Evolutionary conservation across 2,113 vertebrate genomes (phyloP).

Genomic region (Coryphaenoides rupestris): DNA sequence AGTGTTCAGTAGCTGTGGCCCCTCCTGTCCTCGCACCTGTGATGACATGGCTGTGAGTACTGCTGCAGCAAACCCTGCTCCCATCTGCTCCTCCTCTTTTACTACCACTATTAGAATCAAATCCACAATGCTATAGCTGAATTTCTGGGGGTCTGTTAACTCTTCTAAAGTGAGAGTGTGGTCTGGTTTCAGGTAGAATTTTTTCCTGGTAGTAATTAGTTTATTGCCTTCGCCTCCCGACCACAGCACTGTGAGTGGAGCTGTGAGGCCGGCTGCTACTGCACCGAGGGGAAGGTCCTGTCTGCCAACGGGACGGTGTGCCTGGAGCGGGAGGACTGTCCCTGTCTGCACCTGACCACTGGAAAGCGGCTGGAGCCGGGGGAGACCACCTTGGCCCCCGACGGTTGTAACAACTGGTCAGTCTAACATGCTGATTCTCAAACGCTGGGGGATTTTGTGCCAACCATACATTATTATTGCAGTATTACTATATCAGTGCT

Average conservation of each 20-base stretch:
- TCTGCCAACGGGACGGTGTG: constrained; percentile 70
- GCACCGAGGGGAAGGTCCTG: constrained; percentile 75
- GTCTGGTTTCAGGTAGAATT: too few species aligned
- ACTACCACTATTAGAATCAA: background rate
- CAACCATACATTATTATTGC: too few species aligned
- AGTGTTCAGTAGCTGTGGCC: constrained; percentile 79
- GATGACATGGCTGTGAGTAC: constrained; percentile 80
- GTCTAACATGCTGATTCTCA: constrained; percentile 39
- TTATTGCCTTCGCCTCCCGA: background rate
- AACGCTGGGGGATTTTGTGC: too few species aligned
- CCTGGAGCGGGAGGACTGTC: constrained; percentile 63
- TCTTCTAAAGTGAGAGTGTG: too few species aligned
- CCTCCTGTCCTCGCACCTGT: constrained; percentile 83
- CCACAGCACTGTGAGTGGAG: constrained; percentile 78
- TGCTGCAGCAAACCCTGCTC: background rate
- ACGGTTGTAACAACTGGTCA: constrained; percentile 88
- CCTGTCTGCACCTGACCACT: constrained; percentile 75
- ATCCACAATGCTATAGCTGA: too few species aligned
- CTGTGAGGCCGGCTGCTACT: constrained; percentile 87
- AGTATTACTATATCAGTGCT: too few species aligned
- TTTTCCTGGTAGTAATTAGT: too few species aligned
- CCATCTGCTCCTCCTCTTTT: background rate
- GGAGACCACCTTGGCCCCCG: constrained; percentile 36
- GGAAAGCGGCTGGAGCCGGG: constrained; percentile 63
- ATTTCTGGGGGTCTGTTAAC: too few species aligned